Base-by-base conservation (phyloP, 1,140 invertebrate species). In the Mylabris phalerata region DNA sequence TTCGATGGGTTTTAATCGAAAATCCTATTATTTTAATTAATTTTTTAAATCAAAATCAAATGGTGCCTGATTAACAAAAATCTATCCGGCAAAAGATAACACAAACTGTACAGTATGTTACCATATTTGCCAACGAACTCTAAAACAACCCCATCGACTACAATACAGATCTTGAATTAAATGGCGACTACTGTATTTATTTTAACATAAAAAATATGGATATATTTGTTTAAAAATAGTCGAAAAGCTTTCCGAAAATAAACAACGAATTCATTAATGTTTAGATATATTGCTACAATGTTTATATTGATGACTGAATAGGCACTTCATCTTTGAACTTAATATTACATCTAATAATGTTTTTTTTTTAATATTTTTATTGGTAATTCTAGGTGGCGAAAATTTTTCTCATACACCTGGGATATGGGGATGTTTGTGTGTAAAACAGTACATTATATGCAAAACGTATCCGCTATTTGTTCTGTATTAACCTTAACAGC, bases 401-500 rank as follows among this genome's bases (percentile, higher is more conserved):
- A 65, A 73, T 88, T 56, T n/a, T 87, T 89, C 70, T 86, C 87
- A 0, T 89, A 83, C 71, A 80, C 85, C 3, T 90, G 88, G 87
- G 80, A 78, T 2, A 82, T 89, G 75, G 88, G 88, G 7, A 71
- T 78, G 54, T 80, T 87, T 62, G 72, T 87, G 47, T 90, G 88
- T 75, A 89, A 89, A 72, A 75, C 78, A 41, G 84, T 89, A 2
- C 83, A 88, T 69, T 90, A 89, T 73, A 80, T 89, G 71, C 88
- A 89, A 72, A 86, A 82, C 67, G 82, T 89, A 10, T 86, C 86
- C 2, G 82, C 84, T 38, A 84, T 89, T 52, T 89, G 87, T 67
- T 89, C 87, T 2, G 87, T 90, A 9, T 76, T 88, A 9, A 90
- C 87, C 0, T 75, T 90, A 9, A 89, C 87, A 3, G 82, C 82